These are phyloP conservation scores for Megathymus violae DNA, from an alignment of 1,140 invertebrate species.

Conservation along the genomic window DNA sequence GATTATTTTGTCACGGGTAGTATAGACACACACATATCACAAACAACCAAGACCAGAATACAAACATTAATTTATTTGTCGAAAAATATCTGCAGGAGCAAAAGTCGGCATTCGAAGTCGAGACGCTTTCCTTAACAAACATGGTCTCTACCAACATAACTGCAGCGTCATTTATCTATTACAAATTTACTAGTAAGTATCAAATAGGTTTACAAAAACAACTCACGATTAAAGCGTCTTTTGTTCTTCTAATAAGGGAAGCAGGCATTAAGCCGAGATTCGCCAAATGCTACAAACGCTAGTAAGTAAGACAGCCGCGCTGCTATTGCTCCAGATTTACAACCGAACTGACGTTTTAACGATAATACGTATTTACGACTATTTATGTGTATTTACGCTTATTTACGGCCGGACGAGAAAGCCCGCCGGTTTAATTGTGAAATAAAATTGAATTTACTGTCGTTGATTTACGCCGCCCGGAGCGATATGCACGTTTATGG, in stretches of 20 bases:
- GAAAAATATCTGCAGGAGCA: too few relatives aligned
- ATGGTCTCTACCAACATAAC: too few relatives aligned
- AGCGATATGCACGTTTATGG: conserved; percentile 57
- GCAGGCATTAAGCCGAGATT: conserved; percentile 15
- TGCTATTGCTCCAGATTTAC: conserved; percentile 71
- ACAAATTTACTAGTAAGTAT: neutral
- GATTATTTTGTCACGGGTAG: too few relatives aligned
- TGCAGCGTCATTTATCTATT: too few relatives aligned
- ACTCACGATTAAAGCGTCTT: neutral
- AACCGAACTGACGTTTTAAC: conserved; percentile 77
- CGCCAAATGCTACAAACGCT: conserved; percentile 27
- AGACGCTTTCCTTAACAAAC: too few relatives aligned
- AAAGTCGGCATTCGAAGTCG: too few relatives aligned
- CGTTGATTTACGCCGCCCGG: conserved; percentile 61
- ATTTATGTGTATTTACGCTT: conserved; percentile 78
- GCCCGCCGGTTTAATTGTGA: conserved; percentile 80
- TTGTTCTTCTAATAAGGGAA: conserved; percentile 19
- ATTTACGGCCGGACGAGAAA: conserved; percentile 75
- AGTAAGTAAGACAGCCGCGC: conserved; percentile 48
- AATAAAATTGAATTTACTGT: conserved; percentile 83
- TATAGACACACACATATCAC: too few relatives aligned
- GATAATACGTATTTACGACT: conserved; percentile 81
- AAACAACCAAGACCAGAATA: too few relatives aligned
- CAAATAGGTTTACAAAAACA: neutral
- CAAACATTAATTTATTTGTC: too few relatives aligned